A percentile compares a stretch with the other conserved stretches of the same genome.
These are phyloP conservation scores for Griposia aprilina DNA, from an alignment of 2,888 invertebrate genomes.

Conservation along the genomic window DNA sequence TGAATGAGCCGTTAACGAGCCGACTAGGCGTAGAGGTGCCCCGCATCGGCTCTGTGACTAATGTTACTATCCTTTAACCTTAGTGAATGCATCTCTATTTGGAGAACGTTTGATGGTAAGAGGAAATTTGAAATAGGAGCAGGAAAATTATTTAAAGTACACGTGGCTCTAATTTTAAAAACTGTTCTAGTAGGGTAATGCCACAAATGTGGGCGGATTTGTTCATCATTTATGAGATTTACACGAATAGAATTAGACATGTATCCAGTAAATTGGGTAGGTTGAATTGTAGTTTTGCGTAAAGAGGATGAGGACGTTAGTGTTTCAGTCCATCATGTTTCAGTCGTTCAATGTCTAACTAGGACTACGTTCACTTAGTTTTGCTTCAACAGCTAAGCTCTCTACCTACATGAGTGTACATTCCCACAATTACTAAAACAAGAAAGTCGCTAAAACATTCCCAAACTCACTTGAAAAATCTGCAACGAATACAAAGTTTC, in stretches of 20 bases:
- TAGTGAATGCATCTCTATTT: slow-evolving; percentile 45
- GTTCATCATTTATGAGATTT: slow-evolving; percentile 13
- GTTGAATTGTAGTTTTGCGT: background rate
- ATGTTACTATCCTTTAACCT: slow-evolving; percentile 47
- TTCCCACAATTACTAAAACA: slow-evolving; percentile 12
- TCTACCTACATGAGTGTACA: background rate
- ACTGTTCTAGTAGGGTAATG: background rate
- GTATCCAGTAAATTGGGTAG: background rate
- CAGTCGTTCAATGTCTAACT: background rate
- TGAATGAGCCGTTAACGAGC: slow-evolving; percentile 86
- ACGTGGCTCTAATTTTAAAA: slow-evolving; percentile 13
- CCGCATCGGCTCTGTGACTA: slow-evolving; percentile 51
- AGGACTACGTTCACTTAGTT: too few species aligned
- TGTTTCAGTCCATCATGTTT: background rate
- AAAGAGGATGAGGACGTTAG: too few species aligned
- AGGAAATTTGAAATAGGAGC: slow-evolving; percentile 20
- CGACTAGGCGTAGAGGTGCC: slow-evolving; percentile 62
- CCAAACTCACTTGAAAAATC: slow-evolving; percentile 50
- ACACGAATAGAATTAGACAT: background rate
- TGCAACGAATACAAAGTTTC: slow-evolving; percentile 48
- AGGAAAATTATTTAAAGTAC: slow-evolving; percentile 25
- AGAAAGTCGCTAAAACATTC: slow-evolving; percentile 23
- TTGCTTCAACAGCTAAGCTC: background rate
- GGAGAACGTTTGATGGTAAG: slow-evolving; percentile 22
- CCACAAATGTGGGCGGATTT: slow-evolving; percentile 2